These are phyloP conservation scores for Tylochromis polylepis DNA, from an alignment of 2,113 vertebrate genomes.

Conservation along the genomic window DNA sequence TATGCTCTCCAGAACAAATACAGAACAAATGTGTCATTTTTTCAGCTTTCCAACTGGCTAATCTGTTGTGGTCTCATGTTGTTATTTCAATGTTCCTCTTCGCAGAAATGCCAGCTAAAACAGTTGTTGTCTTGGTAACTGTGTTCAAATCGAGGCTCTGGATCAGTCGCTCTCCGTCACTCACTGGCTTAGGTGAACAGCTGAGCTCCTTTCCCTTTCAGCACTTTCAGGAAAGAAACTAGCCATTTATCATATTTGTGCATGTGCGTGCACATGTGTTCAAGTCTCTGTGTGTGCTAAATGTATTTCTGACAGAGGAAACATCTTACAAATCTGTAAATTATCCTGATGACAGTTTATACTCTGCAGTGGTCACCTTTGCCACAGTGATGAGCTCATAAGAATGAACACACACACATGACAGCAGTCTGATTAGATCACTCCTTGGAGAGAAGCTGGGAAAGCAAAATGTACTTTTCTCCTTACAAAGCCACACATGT, in stretches of 20 bases:
- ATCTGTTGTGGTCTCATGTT: conserved; percentile 40
- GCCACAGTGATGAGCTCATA: conserved; percentile 39
- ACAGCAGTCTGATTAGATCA: conserved; percentile 24
- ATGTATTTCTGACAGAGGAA: not conserved
- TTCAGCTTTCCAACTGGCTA: conserved; percentile 29
- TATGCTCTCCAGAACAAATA: conserved; percentile 33
- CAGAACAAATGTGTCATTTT: conserved; percentile 47
- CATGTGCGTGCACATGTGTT: not conserved
- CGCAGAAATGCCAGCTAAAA: conserved; percentile 41
- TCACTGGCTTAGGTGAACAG: not conserved
- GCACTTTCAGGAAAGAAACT: not conserved
- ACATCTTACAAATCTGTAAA: conserved; percentile 48
- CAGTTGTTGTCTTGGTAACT: conserved; percentile 36
- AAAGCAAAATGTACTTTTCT: conserved; percentile 28
- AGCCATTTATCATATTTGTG: not conserved
- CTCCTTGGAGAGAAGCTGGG: conserved; percentile 1
- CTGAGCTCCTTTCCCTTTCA: not conserved
- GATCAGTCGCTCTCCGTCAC: not conserved
- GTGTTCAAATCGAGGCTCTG: not conserved
- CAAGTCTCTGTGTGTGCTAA: not conserved
- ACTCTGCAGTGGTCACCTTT: conserved; percentile 38
- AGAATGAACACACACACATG: not conserved
- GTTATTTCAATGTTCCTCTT: conserved; percentile 47
- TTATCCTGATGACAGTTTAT: conserved; percentile 49
- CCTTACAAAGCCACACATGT: conserved; percentile 11